Percentiles rank a stretch among this genome's conserved stretches.
Evolutionary conservation across 1,140 invertebrate species (phyloP).

Genomic region (Hylaeus volcanicus): DNA sequence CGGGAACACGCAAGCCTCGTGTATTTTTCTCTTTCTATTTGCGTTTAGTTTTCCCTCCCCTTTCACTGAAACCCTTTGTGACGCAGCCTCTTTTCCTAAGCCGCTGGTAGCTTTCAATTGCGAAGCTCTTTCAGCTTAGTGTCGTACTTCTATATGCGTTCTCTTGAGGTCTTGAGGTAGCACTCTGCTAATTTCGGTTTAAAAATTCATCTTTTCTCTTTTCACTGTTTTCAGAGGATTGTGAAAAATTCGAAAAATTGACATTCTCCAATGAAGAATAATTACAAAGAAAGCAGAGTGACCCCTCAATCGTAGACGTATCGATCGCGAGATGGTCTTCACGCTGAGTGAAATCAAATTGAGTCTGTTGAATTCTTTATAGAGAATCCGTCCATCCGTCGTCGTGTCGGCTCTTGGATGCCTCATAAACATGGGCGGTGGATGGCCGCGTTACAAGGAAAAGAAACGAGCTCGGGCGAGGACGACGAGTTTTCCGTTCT

Average conservation of each 20-base stretch:
- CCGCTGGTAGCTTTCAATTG: background rate
- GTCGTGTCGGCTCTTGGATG: background rate
- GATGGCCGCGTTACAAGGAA: background rate
- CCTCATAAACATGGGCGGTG: background rate
- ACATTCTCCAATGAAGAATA: no score
- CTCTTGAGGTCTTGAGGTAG: background rate
- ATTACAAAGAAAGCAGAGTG: no score
- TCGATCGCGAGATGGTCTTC: background rate
- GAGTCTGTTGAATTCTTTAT: background rate
- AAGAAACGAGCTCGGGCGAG: background rate
- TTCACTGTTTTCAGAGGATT: no score
- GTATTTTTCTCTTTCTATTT: slow-evolving; percentile 2
- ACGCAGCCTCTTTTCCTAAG: background rate
- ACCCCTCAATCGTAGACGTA: background rate
- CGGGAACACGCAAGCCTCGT: slow-evolving; percentile 9
- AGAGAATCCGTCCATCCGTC: background rate
- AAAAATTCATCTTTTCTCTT: no score
- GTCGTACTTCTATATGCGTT: no score
- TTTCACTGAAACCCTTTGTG: background rate
- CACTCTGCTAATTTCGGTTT: no score
- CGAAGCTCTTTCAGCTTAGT: background rate
- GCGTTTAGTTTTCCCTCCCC: background rate
- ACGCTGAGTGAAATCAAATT: background rate
- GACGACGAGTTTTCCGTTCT: background rate
- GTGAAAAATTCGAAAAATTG: no score